phyloP scores from a whole-genome alignment of 2,113 vertebrate species.

The Coracopsis vasa region DNA sequence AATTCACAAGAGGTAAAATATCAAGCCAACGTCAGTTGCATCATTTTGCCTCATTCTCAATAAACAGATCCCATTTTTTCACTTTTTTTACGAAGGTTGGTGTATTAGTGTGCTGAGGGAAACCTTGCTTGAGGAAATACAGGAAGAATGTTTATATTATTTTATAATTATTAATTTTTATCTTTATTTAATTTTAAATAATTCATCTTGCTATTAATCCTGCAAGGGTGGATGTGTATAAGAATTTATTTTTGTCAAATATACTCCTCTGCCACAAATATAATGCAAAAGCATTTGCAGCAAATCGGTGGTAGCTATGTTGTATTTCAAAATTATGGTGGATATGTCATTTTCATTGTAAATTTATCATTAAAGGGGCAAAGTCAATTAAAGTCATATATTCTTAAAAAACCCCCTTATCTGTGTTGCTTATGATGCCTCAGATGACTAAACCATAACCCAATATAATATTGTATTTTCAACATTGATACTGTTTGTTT shows the following conservation, averaged over 20 bases:
- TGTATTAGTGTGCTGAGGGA: neutral
- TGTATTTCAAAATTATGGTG: conserved; percentile 42
- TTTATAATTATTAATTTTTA: neutral
- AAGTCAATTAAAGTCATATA: conserved; percentile 63
- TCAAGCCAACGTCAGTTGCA: conserved; percentile 36
- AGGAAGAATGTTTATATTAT: neutral
- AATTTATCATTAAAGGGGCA: conserved; percentile 61
- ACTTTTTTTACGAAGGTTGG: neutral
- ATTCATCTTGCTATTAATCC: neutral
- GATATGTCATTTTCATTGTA: conserved; percentile 56
- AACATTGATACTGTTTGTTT: neutral
- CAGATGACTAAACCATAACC: neutral
- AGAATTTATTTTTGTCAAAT: conserved; percentile 15
- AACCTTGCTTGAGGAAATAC: neutral
- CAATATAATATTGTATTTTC: neutral
- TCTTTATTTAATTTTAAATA: neutral
- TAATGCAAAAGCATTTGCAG: conserved; percentile 19
- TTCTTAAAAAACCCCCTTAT: neutral
- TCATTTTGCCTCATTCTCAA: conserved; percentile 60
- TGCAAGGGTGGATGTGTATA: neutral
- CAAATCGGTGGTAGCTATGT: neutral
- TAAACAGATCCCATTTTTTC: conserved; percentile 56
- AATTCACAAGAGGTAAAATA: conserved; percentile 56
- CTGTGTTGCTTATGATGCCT: conserved; percentile 57
- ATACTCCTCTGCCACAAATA: conserved; percentile 3